Conservation (phyloP, 2,888 invertebrate species). For the Dastarcus helophoroides region DNA sequence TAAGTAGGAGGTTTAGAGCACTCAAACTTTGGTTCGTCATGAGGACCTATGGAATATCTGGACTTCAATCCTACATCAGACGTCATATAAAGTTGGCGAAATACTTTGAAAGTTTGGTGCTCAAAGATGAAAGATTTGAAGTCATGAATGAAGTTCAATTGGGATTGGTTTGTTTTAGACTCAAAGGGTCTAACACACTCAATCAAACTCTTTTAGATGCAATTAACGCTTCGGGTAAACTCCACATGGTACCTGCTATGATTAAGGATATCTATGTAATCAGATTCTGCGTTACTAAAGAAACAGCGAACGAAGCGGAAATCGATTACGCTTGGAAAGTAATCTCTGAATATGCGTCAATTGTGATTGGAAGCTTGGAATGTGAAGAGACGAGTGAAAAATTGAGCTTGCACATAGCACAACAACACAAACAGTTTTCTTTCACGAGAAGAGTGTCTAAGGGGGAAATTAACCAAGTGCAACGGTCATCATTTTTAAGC, state of each 20-base stretch:
- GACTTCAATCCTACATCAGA: constrained; percentile 72
- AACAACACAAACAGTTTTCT: too few relatives aligned
- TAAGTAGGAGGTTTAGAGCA: constrained; percentile 73
- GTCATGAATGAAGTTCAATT: constrained; percentile 63
- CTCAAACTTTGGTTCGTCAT: constrained; percentile 83
- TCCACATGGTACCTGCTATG: constrained; percentile 79
- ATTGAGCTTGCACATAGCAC: too few relatives aligned
- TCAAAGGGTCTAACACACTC: constrained; percentile 53
- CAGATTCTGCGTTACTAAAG: constrained; percentile 70
- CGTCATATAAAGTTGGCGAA: constrained; percentile 71
- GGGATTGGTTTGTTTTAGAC: constrained; percentile 68
- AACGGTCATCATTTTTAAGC: too few relatives aligned
- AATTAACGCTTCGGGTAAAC: constrained; percentile 70
- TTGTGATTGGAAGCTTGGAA: too few relatives aligned
- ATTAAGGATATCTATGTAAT: constrained; percentile 62
- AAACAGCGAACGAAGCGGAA: constrained; percentile 63
- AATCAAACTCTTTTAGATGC: constrained; percentile 67
- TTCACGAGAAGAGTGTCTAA: too few relatives aligned
- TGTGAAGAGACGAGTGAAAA: too few relatives aligned
- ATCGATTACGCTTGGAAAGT: constrained; percentile 56
- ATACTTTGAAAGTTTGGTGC: constrained; percentile 57
- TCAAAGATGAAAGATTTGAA: constrained; percentile 60
- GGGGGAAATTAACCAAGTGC: too few relatives aligned
- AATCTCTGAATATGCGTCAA: constrained; percentile 48
- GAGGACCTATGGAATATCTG: constrained; percentile 68